Percentiles rank a stretch among this genome's conserved stretches.
Conservation (phyloP, 2,797 vertebrate genomes). For the Hemibagrus guttatus region DNA sequence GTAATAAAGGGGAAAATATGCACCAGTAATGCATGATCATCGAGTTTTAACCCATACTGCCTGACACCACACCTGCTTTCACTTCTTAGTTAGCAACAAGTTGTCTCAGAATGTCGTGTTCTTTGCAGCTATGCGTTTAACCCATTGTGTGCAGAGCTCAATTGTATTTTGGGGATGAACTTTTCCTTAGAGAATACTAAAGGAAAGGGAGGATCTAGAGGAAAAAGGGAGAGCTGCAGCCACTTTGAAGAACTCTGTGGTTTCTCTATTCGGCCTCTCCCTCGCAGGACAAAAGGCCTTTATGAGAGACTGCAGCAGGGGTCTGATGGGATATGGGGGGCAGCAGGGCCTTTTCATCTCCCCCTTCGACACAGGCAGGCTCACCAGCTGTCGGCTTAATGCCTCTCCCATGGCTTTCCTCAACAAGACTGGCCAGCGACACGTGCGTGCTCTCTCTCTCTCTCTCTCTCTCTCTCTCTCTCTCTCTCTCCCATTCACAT, state of each 20-base stretch:
- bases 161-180: slow-evolving; percentile 43
- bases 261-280: slow-evolving; percentile 53
- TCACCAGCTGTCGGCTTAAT: slow-evolving; percentile 62
- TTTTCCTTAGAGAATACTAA: slow-evolving; percentile 45
- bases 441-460: not conserved
- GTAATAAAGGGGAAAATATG: slow-evolving; percentile 11
- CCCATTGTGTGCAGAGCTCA: slow-evolving; percentile 34
- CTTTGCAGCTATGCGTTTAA: slow-evolving; percentile 40
- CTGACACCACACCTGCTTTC: slow-evolving; percentile 30
- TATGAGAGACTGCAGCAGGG: slow-evolving; percentile 58
- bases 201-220: slow-evolving; percentile 44
- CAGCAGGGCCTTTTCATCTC: slow-evolving; percentile 60
- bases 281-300: slow-evolving; percentile 60
- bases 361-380: slow-evolving; percentile 49
- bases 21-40: not conserved
- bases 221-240: slow-evolving; percentile 51
- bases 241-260: slow-evolving; percentile 57
- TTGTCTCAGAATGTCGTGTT: slow-evolving; percentile 50
- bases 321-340: slow-evolving; percentile 56
- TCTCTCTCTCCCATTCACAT: not conserved
- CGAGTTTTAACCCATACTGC: not conserved
- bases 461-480: not conserved
- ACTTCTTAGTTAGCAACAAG: slow-evolving; percentile 51
- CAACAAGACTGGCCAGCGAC: slow-evolving; percentile 25
- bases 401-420: slow-evolving; percentile 53